Evolutionary conservation across 2,113 vertebrate genomes (phyloP).

Genomic region (Sigmodon hispidus): DNA sequence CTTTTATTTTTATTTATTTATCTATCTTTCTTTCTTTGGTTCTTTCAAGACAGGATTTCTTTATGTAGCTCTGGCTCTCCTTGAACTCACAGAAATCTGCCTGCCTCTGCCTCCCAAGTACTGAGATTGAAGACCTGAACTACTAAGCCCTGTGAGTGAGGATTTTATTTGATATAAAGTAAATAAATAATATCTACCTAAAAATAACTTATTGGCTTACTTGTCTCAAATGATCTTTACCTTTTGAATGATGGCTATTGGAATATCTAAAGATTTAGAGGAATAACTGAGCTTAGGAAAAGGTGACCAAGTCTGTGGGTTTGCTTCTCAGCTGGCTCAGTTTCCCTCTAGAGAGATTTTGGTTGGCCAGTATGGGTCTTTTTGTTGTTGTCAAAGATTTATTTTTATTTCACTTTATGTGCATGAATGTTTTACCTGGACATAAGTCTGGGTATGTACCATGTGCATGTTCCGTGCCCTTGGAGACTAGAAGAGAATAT

Average conservation of each 20-base stretch:
- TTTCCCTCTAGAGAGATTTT: not conserved
- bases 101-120: not conserved
- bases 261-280: constrained; percentile 12
- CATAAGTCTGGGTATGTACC: too few species aligned
- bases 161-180: not conserved
- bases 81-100: not conserved
- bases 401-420: not conserved
- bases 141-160: not conserved
- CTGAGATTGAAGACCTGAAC: not conserved
- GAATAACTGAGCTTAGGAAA: not conserved
- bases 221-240: not conserved
- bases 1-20: too few species aligned
- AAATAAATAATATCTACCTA: not conserved
- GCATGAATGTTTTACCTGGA: not conserved
- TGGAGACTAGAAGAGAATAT: not conserved
- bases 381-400: too few species aligned
- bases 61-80: not conserved
- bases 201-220: not conserved
- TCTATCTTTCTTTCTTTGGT: too few species aligned
- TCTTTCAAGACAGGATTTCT: not conserved
- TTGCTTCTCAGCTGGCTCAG: not conserved
- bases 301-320: not conserved
- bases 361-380: not conserved
- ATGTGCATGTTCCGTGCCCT: not conserved
- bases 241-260: not conserved